These are phyloP conservation scores for Lepidochitona cinerea DNA, from an alignment of 2,888 invertebrate genomes.

Conservation along the genomic window DNA sequence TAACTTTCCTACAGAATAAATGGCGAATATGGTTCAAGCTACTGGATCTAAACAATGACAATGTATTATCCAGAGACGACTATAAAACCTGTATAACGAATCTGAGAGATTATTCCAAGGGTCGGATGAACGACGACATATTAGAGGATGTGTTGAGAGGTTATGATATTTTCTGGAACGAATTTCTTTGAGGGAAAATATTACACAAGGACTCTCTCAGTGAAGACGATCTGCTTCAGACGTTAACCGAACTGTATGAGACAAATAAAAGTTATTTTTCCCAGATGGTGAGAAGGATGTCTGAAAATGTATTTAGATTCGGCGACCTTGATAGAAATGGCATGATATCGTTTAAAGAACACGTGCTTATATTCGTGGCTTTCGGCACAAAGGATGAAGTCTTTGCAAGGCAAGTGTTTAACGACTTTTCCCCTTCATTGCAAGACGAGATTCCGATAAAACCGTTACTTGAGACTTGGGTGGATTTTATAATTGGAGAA, in stretches of 20 bases:
- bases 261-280: background rate
- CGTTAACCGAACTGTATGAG: background rate
- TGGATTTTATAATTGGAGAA: background rate
- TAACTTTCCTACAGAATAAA: background rate
- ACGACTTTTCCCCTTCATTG: background rate
- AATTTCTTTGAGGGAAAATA: background rate
- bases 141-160: background rate
- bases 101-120: background rate
- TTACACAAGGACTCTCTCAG: background rate
- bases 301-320: background rate
- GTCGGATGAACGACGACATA: background rate
- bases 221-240: background rate
- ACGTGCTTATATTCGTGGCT: background rate
- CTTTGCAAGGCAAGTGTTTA: background rate
- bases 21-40: background rate
- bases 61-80: background rate
- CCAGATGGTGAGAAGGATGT: background rate
- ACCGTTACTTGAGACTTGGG: background rate
- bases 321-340: background rate
- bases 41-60: background rate
- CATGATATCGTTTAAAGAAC: background rate
- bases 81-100: background rate
- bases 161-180: background rate
- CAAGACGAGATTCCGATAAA: background rate
- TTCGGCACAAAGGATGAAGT: background rate